Base-by-base conservation (phyloP, 2,888 invertebrate genomes). In the Tillus elongatus region DNA sequence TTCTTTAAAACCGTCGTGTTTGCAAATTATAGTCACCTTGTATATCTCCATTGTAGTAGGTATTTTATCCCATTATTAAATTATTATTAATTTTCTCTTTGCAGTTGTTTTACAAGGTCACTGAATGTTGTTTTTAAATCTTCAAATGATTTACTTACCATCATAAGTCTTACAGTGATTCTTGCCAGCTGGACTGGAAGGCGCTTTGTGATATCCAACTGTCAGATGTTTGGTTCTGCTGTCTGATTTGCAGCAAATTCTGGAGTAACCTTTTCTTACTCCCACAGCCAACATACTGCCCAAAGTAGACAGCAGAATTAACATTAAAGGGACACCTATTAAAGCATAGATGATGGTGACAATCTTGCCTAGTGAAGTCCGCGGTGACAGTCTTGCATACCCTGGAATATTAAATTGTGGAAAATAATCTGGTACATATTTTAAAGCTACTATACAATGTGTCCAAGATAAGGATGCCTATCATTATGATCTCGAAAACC, bases 321-420 rank as follows among this genome's bases (percentile, higher is more conserved):
- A 68, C 71, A 89, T 87, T 38, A 91, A 66, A 3, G 91, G 91
- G 33, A 91, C 89, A 9, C 90, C 90, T 39, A 90, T 74, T 37
- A 89, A 75, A 10, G 90, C 89, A 61, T 91, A 91, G 26, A 87
- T 70, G 56, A 91, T 88, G 3, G 90, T 88, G 11, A 85, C 79
- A 15, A 87, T 75, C 60, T 89, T 82, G 3, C 90, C 90, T 15
- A 79, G 74, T 9, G 83, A 75, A 8, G 90, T 90, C 50, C 81
- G 77, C 1, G 90, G 90, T 2, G 88, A 82, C 13, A 88, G 75
- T 61, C 85, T 85, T 33, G 88, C 89, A 61, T 89, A 89, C 45
- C 90, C 89, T 89, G 62, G 3, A 58, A 58, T 34, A 33, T 19
- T 38, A 36, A 41, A 38, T 38, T 3, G 10, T 32, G 10, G 15